Percentiles rank a stretch among this genome's conserved stretches.
These are phyloP conservation scores for Menura novaehollandiae DNA, from an alignment of 2,113 vertebrate genomes.

Conservation along the genomic window DNA sequence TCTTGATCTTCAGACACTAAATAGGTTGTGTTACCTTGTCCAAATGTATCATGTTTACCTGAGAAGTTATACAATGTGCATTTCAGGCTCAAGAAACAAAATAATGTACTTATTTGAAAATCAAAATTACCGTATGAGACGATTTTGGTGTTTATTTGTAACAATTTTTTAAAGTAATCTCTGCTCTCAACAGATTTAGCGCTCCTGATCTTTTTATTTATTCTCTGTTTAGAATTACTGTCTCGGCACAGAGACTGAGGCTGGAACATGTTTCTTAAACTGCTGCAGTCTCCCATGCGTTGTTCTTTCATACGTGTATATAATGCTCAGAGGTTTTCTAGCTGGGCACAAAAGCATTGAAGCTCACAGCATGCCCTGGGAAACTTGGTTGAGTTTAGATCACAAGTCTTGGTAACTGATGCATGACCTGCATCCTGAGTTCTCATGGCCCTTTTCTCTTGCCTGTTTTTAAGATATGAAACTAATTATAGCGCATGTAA, in stretches of 20 bases:
- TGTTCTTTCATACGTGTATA: background rate
- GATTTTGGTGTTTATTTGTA: background rate
- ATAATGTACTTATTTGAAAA: background rate
- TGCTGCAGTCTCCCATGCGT: background rate
- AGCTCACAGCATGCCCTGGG: background rate
- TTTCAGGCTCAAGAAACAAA: background rate
- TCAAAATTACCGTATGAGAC: background rate
- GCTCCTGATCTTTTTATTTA: background rate
- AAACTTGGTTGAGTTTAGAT: background rate
- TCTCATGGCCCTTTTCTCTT: constrained; percentile 32
- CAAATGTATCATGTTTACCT: background rate
- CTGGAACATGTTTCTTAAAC: background rate
- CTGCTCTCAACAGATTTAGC: background rate
- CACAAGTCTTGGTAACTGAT: background rate
- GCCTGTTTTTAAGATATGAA: constrained; percentile 9
- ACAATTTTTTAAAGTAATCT: background rate
- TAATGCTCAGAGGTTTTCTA: background rate
- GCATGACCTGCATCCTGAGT: background rate
- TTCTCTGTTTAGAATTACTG: background rate
- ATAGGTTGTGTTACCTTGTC: background rate
- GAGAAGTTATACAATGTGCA: background rate
- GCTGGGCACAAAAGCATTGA: background rate
- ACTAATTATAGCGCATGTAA: constrained; percentile 17
- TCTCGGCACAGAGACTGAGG: background rate
- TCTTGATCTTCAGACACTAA: background rate